A percentile compares a stretch with the other conserved stretches of the same genome.
Conservation (phyloP, 2,888 invertebrate species). For the Miltochrista miniata region DNA sequence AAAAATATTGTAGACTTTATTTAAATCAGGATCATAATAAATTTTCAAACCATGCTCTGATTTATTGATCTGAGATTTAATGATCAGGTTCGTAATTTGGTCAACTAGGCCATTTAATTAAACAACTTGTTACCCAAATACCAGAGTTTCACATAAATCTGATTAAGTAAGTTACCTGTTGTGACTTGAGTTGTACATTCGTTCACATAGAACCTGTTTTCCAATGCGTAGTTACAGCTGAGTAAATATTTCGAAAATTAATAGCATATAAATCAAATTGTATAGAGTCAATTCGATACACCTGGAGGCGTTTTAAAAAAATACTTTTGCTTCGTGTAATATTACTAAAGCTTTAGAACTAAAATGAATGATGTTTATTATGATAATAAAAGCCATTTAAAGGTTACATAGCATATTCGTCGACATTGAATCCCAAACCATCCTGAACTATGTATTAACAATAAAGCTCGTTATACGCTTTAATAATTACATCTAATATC, state of each 20-base stretch:
- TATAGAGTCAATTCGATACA: too few species aligned
- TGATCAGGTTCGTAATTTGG: constrained; percentile 5
- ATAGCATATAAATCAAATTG: not conserved
- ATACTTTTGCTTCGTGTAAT: too few species aligned
- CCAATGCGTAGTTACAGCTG: not conserved
- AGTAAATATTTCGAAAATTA: not conserved
- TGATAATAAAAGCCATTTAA: not conserved
- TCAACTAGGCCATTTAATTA: constrained; percentile 7
- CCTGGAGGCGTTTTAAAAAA: too few species aligned
- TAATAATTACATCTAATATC: not conserved
- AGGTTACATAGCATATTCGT: too few species aligned
- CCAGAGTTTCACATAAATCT: constrained; percentile 29
- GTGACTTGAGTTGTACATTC: not conserved
- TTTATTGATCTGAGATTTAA: too few species aligned
- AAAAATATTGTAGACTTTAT: too few species aligned
- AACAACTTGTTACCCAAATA: constrained; percentile 24
- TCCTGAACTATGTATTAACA: too few species aligned
- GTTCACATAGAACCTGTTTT: constrained; percentile 5
- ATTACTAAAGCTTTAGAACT: too few species aligned
- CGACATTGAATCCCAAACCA: too few species aligned
- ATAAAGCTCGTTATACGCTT: not conserved
- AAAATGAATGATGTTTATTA: too few species aligned
- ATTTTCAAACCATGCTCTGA: too few species aligned
- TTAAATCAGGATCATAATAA: too few species aligned
- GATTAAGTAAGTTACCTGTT: constrained; percentile 18